Base-by-base conservation (phyloP, 2,797 vertebrate species). In the Semotilus atromaculatus region DNA sequence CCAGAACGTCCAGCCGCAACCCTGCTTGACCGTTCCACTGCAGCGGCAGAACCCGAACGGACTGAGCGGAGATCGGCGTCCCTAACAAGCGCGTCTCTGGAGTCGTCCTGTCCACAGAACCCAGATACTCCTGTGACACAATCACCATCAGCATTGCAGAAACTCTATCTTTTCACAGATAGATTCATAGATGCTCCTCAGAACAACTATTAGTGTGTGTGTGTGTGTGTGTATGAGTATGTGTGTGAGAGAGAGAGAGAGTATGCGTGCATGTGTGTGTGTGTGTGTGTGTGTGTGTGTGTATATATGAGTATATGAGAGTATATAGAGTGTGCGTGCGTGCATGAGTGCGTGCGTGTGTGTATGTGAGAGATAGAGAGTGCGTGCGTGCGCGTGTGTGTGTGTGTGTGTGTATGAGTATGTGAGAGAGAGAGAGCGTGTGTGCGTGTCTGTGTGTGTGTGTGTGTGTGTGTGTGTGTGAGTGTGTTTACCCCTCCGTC, bases 1-100 rank as follows among this genome's bases (percentile, higher is more conserved):
- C 95, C 29, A 96, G 89, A 38, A 96, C 73, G 1, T 96, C 95
- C 19, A 96, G 93, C 14, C 95, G 93, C 70, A 96, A 92, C 4
- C 95, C 95, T 0, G 86, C 88, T 85, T 93, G 87, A 19, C 66
- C 68, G 9, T 66, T 91, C 90, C 87, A 92, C 87, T 93, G 90
- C 86, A 92, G 53, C 0, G 94, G 94, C 13, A 93, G 53, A 88
- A 96, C 86, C 16, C 94, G 92, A 66, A 96, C 13, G 14, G 90
- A 90, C 82, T 89, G 85, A 13, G 94, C 91, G 0, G 94, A 93
- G 86, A 95, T 86, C 0, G 95, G 94, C 0, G 88, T 93, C 0
- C 95, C 94, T 58, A 96, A 82, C 55, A 96, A 91, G 84, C 95
- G 94, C 0, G 90, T 95, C 0, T 93, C 93, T 3, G 90, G 66